phyloP scores from a whole-genome alignment of 2,113 vertebrate genomes.

The Odontesthes bonariensis region DNA sequence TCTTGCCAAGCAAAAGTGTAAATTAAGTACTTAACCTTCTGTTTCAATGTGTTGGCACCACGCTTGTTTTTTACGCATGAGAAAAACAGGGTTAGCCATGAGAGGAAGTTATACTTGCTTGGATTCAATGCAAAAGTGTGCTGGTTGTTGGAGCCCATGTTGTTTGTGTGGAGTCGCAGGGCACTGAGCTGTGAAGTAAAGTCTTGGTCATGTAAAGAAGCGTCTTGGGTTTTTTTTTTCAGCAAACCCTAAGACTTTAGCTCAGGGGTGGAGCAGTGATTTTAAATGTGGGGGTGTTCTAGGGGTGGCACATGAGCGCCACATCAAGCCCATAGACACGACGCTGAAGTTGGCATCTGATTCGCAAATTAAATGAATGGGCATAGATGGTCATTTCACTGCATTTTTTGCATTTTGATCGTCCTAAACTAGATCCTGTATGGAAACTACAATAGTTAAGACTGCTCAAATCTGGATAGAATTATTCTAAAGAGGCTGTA shows the following conservation, averaged over 20 bases:
- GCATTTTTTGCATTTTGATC: too few species aligned
- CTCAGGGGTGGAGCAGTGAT: too few species aligned
- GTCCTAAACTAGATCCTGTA: too few species aligned
- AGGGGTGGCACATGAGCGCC: too few species aligned
- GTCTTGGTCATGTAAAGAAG: slow-evolving; percentile 54
- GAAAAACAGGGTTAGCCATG: slow-evolving; percentile 68
- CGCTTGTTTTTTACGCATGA: slow-evolving; percentile 74
- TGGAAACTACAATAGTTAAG: too few species aligned
- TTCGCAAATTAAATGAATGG: too few species aligned
- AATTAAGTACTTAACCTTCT: slow-evolving; percentile 53
- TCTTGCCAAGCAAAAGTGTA: slow-evolving; percentile 66
- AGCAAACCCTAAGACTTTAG: neutral
- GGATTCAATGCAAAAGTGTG: slow-evolving; percentile 44
- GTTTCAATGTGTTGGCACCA: slow-evolving; percentile 59
- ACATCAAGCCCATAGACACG: too few species aligned
- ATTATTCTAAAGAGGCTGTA: too few species aligned
- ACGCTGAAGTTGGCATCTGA: too few species aligned
- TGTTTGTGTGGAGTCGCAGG: slow-evolving; percentile 42
- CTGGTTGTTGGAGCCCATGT: slow-evolving; percentile 43
- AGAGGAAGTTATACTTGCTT: slow-evolving; percentile 54
- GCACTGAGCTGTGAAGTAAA: slow-evolving; percentile 71
- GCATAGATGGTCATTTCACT: too few species aligned
- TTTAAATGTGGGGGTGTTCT: too few species aligned
- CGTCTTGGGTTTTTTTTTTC: slow-evolving; percentile 42
- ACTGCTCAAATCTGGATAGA: too few species aligned